phyloP scores from a whole-genome alignment of 2,797 vertebrate genomes.

The Girardinus metallicus region DNA sequence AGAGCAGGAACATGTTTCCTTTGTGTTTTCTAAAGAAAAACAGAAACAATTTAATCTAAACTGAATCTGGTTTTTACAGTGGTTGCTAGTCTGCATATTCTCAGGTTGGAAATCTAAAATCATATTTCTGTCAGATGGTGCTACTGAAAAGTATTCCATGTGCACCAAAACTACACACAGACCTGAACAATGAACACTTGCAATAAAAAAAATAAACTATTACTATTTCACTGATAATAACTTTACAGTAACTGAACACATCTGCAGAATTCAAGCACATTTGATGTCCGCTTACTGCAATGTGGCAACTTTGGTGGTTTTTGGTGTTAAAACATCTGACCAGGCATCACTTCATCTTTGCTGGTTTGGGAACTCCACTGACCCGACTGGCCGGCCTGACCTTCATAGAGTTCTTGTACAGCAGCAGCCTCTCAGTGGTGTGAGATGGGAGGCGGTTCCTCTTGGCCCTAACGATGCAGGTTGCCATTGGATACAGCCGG shows the following conservation, averaged over 20 bases:
- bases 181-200: neutral
- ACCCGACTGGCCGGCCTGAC: slow-evolving; percentile 44
- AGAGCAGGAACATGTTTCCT: neutral
- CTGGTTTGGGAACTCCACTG: slow-evolving; percentile 34
- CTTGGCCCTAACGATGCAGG: slow-evolving; percentile 74
- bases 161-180: neutral
- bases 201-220: neutral
- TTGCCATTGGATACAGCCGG: slow-evolving; percentile 76
- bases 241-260: neutral
- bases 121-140: neutral
- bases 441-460: slow-evolving; percentile 77
- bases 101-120: neutral
- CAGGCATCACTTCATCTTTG: neutral
- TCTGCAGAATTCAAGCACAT: neutral
- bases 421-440: slow-evolving; percentile 81
- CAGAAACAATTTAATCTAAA: neutral
- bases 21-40: neutral
- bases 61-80: neutral
- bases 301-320: neutral
- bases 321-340: neutral
- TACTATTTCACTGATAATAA: neutral
- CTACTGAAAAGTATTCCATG: neutral
- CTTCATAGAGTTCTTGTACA: slow-evolving; percentile 75
- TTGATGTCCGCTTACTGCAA: neutral
- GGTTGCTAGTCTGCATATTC: neutral